Evolutionary conservation across 1,140 invertebrate genomes (phyloP).

Genomic region (Macrocentrus cingulum): DNA sequence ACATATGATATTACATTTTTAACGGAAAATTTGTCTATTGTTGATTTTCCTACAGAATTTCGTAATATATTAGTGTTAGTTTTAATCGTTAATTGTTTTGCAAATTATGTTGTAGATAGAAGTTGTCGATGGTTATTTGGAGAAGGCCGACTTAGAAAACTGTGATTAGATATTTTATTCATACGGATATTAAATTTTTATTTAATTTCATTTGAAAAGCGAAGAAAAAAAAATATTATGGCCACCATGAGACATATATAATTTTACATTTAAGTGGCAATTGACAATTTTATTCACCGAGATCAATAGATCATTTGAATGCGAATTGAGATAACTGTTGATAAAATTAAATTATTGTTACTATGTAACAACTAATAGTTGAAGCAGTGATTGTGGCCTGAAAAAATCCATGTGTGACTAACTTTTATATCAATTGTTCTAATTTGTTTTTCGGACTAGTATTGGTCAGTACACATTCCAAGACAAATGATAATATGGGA

Average conservation of each 20-base stretch:
- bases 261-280: too few relatives aligned
- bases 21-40: constrained; percentile 83
- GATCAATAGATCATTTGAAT: too few relatives aligned
- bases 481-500: too few relatives aligned
- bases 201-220: neutral
- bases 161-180: constrained; percentile 42
- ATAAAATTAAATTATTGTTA: neutral
- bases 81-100: constrained; percentile 78
- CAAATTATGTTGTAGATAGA: constrained; percentile 82
- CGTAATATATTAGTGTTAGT: constrained; percentile 77
- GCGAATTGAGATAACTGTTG: neutral
- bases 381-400: neutral
- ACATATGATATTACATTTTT: constrained; percentile 80
- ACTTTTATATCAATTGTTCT: neutral
- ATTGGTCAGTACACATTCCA: too few relatives aligned
- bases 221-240: neutral
- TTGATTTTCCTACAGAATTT: constrained; percentile 87
- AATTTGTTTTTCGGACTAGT: too few relatives aligned
- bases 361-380: neutral
- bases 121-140: constrained; percentile 86
- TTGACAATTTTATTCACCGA: too few relatives aligned
- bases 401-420: neutral
- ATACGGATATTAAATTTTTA: neutral
- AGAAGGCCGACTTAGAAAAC: constrained; percentile 64
- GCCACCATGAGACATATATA: neutral